Conservation (phyloP, 2,113 vertebrate species). For the Meleagris gallopavo region DNA sequence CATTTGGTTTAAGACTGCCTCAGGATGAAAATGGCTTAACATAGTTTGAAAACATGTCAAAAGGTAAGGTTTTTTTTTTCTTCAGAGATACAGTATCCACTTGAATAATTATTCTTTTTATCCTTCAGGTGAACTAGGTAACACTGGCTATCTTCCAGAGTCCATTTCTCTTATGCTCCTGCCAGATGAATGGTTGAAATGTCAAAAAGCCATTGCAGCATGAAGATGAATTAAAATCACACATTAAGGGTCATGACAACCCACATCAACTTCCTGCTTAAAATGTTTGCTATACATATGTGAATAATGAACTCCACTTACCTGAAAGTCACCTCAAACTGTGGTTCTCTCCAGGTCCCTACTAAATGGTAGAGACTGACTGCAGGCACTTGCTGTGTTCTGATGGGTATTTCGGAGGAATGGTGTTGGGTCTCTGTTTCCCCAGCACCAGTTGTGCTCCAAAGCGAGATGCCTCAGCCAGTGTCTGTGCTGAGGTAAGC, state of each 20-base stretch:
- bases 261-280: not conserved
- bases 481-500: not conserved
- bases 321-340: slow-evolving; percentile 21
- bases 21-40: not conserved
- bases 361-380: not conserved
- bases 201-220: slow-evolving; percentile 1
- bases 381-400: not conserved
- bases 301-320: not conserved
- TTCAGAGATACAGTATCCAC: not conserved
- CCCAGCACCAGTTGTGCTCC: not conserved
- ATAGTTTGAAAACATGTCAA: not conserved
- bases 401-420: not conserved
- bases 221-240: slow-evolving; percentile 16
- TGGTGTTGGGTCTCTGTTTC: not conserved
- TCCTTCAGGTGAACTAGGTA: not conserved
- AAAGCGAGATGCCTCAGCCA: not conserved
- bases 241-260: not conserved
- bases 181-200: not conserved
- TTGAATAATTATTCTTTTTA: slow-evolving; percentile 8
- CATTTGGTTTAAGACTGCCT: not conserved
- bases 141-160: not conserved
- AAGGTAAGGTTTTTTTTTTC: not conserved
- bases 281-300: not conserved
- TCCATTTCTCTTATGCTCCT: not conserved
- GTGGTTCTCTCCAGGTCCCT: not conserved